Conservation (phyloP, 92 coral and sea anemone species). For the Zoanthus sociatus region DNA sequence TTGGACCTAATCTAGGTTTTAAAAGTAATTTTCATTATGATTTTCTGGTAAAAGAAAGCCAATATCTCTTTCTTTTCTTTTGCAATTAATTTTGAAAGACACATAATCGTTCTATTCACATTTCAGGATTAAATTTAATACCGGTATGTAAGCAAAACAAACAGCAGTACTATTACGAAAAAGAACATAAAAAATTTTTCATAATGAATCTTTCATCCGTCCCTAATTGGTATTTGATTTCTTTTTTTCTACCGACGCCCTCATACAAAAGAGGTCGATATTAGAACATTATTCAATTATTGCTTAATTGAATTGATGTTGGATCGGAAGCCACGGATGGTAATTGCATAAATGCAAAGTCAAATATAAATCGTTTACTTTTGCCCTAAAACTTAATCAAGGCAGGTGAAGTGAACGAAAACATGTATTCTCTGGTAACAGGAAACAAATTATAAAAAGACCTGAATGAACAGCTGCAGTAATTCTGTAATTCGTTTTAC, state of each 20-base stretch:
- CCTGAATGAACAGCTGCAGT: not conserved
- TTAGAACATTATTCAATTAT: slow-evolving; percentile 34
- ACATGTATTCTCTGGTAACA: not conserved
- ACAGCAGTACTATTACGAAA: slow-evolving; percentile 1
- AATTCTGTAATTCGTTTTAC: too few species aligned
- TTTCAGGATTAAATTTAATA: slow-evolving; percentile 17
- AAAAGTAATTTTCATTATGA: too few species aligned
- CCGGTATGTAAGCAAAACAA: not conserved
- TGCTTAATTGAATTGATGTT: slow-evolving; percentile 28
- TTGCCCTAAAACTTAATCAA: not conserved
- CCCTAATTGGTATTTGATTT: not conserved
- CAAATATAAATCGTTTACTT: slow-evolving; percentile 25
- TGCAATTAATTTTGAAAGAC: not conserved
- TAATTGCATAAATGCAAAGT: slow-evolving; percentile 9
- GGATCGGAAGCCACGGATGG: slow-evolving; percentile 27
- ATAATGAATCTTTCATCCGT: slow-evolving; percentile 10
- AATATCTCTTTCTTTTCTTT: not conserved
- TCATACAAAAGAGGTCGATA: slow-evolving; percentile 14
- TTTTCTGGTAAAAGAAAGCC: not conserved
- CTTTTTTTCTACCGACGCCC: not conserved
- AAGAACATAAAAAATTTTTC: not conserved
- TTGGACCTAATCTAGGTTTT: too few species aligned
- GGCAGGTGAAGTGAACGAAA: slow-evolving; percentile 22
- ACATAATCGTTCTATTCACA: not conserved
- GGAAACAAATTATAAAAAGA: not conserved